phyloP scores from a whole-genome alignment of 2,888 invertebrate genomes.

The Panopea generosa region DNA sequence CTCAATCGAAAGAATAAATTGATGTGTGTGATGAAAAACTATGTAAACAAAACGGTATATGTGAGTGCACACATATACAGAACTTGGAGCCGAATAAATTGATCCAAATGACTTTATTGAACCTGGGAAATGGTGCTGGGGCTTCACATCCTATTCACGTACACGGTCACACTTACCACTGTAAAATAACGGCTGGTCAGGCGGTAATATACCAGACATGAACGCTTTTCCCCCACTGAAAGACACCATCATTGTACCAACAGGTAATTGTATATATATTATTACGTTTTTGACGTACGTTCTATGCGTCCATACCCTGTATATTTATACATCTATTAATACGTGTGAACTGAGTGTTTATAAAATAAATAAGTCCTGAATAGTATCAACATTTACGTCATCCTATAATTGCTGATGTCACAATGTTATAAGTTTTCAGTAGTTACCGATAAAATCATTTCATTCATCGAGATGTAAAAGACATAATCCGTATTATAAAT shows the following conservation, averaged over 20 bases:
- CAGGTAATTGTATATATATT: constrained; percentile 22
- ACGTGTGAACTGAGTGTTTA: too few relatives aligned
- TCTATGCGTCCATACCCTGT: too few relatives aligned
- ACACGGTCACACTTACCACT: constrained; percentile 75
- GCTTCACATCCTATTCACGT: constrained; percentile 75
- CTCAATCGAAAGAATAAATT: constrained; percentile 36
- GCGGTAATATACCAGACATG: constrained; percentile 42
- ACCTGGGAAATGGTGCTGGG: constrained; percentile 63
- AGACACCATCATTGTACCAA: constrained; percentile 68
- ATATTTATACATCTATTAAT: too few relatives aligned
- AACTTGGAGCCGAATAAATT: constrained; percentile 22
- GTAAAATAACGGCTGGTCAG: constrained; percentile 29
- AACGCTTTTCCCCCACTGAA: constrained; percentile 62
- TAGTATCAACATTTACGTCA: too few relatives aligned
- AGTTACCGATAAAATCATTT: too few relatives aligned
- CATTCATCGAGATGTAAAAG: too few relatives aligned
- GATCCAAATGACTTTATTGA: constrained; percentile 18
- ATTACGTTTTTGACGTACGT: too few relatives aligned
- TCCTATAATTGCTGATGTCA: too few relatives aligned
- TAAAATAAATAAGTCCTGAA: too few relatives aligned
- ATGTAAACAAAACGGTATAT: constrained; percentile 43
- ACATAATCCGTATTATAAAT: too few relatives aligned
- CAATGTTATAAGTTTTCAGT: too few relatives aligned
- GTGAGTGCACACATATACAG: constrained; percentile 65
- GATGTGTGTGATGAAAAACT: constrained; percentile 16